These are phyloP conservation scores for Brachionus paranguensis DNA, from an alignment of 1,140 invertebrate genomes.

Conservation along the genomic window DNA sequence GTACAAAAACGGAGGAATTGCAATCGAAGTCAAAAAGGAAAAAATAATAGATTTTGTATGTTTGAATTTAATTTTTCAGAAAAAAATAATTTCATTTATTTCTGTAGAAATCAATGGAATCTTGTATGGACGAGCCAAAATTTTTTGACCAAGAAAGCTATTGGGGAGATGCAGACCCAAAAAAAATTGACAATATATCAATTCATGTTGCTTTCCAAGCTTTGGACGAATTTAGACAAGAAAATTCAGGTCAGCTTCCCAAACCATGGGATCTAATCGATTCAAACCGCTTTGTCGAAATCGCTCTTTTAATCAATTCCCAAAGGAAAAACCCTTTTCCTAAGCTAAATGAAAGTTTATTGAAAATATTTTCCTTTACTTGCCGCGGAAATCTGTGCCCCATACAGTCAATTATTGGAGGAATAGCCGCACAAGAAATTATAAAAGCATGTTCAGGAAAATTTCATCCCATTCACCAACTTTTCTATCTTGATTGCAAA, in stretches of 20 bases:
- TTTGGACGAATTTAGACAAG: conserved; percentile 15
- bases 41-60: conserved; percentile 57
- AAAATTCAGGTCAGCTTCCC: background rate
- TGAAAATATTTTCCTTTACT: conserved; percentile 61
- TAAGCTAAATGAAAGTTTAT: conserved; percentile 68
- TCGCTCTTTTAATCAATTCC: background rate
- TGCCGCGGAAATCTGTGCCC: conserved; percentile 77
- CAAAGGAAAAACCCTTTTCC: conserved; percentile 51
- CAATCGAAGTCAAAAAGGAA: conserved; percentile 92
- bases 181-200: conserved; percentile 80
- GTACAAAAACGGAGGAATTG: conserved; percentile 74
- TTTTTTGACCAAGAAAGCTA: conserved; percentile 61
- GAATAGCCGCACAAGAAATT: conserved; percentile 88
- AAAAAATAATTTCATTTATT: background rate
- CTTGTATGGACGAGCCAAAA: conserved; percentile 73
- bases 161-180: conserved; percentile 58
- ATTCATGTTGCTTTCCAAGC: conserved; percentile 81
- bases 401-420: conserved; percentile 87
- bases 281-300: background rate
- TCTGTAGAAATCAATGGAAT: conserved; percentile 64
- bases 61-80: background rate
- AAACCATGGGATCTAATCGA: conserved; percentile 1
- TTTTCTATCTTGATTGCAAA: conserved; percentile 89
- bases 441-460: conserved; percentile 89
- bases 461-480: conserved; percentile 88